Conservation (phyloP, 2,888 invertebrate genomes). For the Auanema sp. region DNA sequence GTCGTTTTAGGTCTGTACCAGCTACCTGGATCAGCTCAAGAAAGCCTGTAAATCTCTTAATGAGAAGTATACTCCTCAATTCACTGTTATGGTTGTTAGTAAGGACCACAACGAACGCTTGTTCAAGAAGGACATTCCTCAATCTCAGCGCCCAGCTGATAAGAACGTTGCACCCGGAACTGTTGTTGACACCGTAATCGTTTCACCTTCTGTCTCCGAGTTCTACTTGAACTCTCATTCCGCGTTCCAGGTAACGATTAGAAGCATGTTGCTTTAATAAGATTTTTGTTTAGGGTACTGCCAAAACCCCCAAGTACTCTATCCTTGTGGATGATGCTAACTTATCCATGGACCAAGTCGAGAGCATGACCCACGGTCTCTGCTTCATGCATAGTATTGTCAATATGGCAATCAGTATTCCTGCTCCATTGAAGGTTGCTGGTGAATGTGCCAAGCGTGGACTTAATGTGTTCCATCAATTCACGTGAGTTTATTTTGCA, state of each 20-base stretch:
- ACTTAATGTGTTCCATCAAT: neutral
- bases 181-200: conserved; percentile 26
- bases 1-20: conserved; percentile 10
- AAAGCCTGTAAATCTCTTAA: neutral
- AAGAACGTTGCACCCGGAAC: conserved; percentile 30
- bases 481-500: neutral
- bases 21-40: conserved; percentile 10
- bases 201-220: conserved; percentile 21
- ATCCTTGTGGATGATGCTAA: conserved; percentile 14
- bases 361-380: conserved; percentile 23
- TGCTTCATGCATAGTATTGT: conserved; percentile 28
- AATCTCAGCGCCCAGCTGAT: conserved; percentile 3
- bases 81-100: conserved; percentile 12
- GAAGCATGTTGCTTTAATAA: too few species aligned
- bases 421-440: conserved; percentile 27
- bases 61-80: conserved; percentile 11
- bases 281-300: conserved; percentile 23
- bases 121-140: conserved; percentile 8
- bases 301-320: conserved; percentile 24
- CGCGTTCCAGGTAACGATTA: conserved; percentile 27
- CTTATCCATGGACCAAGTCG: conserved; percentile 4
- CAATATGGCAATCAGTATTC: conserved; percentile 18
- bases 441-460: conserved; percentile 23
- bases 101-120: conserved; percentile 19
- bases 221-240: conserved; percentile 25